Conservation (phyloP, 2,797 vertebrate genomes). For the Scolopax bukidnonensis region DNA sequence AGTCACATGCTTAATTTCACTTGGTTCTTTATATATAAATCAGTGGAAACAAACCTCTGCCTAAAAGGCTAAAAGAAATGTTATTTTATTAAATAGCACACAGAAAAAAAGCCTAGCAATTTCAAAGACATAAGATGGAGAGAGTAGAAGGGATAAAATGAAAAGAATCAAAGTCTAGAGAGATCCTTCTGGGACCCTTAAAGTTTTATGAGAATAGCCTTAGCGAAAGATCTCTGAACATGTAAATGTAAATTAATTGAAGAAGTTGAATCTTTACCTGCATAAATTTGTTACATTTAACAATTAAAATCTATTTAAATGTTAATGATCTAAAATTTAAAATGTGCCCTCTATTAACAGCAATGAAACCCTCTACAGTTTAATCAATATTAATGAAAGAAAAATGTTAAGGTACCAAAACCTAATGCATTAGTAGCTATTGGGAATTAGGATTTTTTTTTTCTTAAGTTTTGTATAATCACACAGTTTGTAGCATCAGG, state of each 20-base stretch:
- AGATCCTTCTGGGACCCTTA: conserved; percentile 46
- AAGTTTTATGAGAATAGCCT: conserved; percentile 48
- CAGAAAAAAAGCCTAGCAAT: conserved; percentile 38
- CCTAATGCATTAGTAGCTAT: conserved; percentile 32
- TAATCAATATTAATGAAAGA: conserved; percentile 69
- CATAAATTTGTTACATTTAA: conserved; percentile 55
- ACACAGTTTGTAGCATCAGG: background rate
- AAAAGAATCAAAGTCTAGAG: conserved; percentile 31
- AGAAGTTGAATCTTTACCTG: conserved; percentile 52
- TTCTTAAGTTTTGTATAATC: conserved; percentile 45
- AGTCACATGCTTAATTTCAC: background rate
- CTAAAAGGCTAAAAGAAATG: conserved; percentile 17
- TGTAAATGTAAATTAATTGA: conserved; percentile 58
- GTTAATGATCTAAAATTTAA: conserved; percentile 57
- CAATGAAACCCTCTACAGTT: conserved; percentile 44
- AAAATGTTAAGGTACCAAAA: conserved; percentile 66
- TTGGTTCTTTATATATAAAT: background rate
- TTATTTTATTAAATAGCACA: conserved; percentile 16
- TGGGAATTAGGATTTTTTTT: background rate
- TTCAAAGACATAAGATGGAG: conserved; percentile 46
- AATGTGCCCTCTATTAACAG: conserved; percentile 35
- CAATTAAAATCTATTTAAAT: conserved; percentile 67
- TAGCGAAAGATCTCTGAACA: conserved; percentile 1
- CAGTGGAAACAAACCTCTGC: conserved; percentile 21
- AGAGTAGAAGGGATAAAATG: conserved; percentile 16